Percentiles rank a stretch among this genome's conserved stretches.
These are phyloP conservation scores for human (Homo sapiens) DNA, from an alignment of 2,113 vertebrate genomes.

Conservation along the genomic window DNA sequence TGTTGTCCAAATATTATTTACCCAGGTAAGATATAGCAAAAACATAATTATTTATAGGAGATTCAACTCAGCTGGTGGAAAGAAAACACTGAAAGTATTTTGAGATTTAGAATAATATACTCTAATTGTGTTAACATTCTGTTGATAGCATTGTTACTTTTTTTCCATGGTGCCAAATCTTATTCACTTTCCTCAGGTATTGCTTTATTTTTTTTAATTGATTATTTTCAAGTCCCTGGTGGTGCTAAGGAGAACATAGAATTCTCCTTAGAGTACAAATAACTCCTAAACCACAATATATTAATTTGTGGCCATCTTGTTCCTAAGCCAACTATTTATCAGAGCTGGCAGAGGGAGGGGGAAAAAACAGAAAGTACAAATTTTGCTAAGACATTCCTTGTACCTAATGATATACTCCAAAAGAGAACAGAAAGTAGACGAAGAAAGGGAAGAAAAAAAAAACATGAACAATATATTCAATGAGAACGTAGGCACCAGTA, in stretches of 20 bases:
- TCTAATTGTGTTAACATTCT: neutral
- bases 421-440: neutral
- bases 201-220: neutral
- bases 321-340: neutral
- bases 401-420: neutral
- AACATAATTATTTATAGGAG: neutral
- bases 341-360: rapidly evolving
- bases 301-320: neutral
- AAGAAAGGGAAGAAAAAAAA: neutral
- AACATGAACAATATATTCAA: neutral
- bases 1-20: neutral
- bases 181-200: neutral
- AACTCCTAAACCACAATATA: neutral
- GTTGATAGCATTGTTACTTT: neutral
- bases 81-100: neutral
- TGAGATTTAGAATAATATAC: neutral
- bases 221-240: neutral
- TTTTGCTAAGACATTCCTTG: neutral
- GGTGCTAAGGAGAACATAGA: neutral
- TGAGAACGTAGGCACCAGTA: neutral
- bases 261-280: neutral
- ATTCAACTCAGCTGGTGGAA: neutral
- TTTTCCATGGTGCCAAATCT: neutral
- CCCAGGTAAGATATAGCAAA: neutral
- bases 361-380: neutral